A percentile compares a stretch with the other conserved stretches of the same genome.
These are phyloP conservation scores for Lycaena phlaeas DNA, from an alignment of 2,888 invertebrate genomes.

Conservation along the genomic window DNA sequence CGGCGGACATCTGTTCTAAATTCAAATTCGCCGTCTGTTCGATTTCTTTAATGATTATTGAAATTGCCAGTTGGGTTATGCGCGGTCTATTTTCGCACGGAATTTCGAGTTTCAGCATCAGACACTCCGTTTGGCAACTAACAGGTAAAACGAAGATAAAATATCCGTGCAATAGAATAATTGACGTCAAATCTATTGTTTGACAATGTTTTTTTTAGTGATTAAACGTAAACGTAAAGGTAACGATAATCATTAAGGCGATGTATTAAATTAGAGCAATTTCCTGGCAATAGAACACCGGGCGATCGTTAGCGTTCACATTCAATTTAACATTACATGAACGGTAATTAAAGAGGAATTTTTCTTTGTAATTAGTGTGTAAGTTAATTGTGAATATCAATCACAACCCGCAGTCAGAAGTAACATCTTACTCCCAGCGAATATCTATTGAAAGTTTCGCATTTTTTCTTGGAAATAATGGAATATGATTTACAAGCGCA, in stretches of 20 bases:
- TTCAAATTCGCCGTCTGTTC: slow-evolving; percentile 42
- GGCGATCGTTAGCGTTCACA: slow-evolving; percentile 37
- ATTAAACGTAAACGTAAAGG: background rate
- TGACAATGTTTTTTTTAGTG: slow-evolving; percentile 1
- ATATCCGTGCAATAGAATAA: slow-evolving; percentile 1
- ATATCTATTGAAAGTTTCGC: slow-evolving; percentile 1
- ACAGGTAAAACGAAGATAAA: slow-evolving; percentile 11
- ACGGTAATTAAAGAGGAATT: slow-evolving; percentile 37
- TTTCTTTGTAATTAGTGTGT: slow-evolving; percentile 45
- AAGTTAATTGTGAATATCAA: slow-evolving; percentile 28
- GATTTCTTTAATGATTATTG: slow-evolving; percentile 62
- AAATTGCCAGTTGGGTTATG: slow-evolving; percentile 48
- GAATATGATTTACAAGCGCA: no score
- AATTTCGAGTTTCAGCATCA: slow-evolving; percentile 30
- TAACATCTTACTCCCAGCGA: slow-evolving; percentile 3
- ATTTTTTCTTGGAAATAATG: no score
- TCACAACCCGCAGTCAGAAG: slow-evolving; percentile 23
- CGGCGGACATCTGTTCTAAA: slow-evolving; percentile 42
- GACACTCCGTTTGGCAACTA: slow-evolving; percentile 13
- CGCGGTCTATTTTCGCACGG: slow-evolving; percentile 52
- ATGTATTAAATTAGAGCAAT: slow-evolving; percentile 28
- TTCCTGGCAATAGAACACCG: slow-evolving; percentile 30
- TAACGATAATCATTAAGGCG: slow-evolving; percentile 14
- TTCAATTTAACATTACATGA: slow-evolving; percentile 34
- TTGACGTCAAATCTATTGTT: slow-evolving; percentile 11